Evolutionary conservation across 2,888 invertebrate genomes (phyloP).

Genomic region (Machimus atricapillus): DNA sequence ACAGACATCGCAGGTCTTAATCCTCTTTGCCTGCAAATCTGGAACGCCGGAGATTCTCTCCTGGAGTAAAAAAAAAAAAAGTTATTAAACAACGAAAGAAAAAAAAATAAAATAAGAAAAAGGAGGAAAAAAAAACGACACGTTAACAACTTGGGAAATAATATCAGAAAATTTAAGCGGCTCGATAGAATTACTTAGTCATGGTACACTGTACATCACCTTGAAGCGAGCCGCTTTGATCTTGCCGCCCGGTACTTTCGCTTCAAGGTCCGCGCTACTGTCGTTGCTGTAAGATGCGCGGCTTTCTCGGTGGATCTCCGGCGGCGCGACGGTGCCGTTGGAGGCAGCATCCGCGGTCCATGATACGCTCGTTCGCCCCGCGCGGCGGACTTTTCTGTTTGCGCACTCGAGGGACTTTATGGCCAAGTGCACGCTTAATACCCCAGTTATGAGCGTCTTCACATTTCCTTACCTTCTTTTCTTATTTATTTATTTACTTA

Average conservation of each 20-base stretch:
- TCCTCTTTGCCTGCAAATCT: background rate
- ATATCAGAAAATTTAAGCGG: conserved; percentile 37
- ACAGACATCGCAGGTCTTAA: background rate
- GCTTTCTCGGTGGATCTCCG: conserved; percentile 28
- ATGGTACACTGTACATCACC: conserved; percentile 58
- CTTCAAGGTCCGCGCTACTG: conserved; percentile 47
- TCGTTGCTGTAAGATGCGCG: conserved; percentile 17
- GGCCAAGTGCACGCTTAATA: conserved; percentile 37
- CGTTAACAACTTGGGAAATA: conserved; percentile 32
- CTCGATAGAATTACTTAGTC: conserved; percentile 56
- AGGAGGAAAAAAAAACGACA: background rate
- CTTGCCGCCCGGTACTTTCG: conserved; percentile 50
- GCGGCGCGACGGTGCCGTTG: conserved; percentile 9
- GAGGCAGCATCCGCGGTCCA: background rate
- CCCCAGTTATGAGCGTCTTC: conserved; percentile 45
- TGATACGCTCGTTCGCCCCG: background rate
- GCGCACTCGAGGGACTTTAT: conserved; percentile 41
- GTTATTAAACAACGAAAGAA: background rate
- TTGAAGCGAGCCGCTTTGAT: conserved; percentile 62
- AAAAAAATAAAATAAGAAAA: background rate
- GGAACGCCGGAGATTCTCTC: background rate
- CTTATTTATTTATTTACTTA: background rate
- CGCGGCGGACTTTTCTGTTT: conserved; percentile 43
- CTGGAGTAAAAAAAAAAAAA: background rate
- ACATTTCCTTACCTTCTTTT: conserved; percentile 45